Base-by-base conservation (phyloP, 2,113 vertebrate genomes). In the Bos indicus region DNA sequence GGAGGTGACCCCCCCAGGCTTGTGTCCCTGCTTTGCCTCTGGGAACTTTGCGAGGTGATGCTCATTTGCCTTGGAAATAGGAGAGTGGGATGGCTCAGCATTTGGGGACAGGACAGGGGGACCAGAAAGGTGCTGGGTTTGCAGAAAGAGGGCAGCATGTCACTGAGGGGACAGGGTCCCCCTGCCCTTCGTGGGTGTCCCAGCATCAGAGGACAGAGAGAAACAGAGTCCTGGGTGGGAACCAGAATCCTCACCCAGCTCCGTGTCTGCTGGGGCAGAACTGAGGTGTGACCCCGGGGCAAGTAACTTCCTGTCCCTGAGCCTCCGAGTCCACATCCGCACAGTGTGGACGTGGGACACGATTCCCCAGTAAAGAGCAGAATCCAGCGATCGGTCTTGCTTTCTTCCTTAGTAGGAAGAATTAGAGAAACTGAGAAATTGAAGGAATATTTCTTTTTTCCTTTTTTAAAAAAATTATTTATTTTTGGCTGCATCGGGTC, bases 331-430 rank as follows among this genome's bases (percentile, higher is more conserved):
- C 59, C 51, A 56, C 28, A 6, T n/a, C 60, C 46, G 13, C 9
- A 13, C 67, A 40, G 40, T 90, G 80, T 36, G 25, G 40, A 3
- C 1, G 0, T 43, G 56, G 74, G 46, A 25, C 26, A 59, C 0
- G 3, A 82, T 56, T 90, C n/a, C 40, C 16, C 60, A 13, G 17
- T 15, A n/a, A 23, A 56, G 6, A 36, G 14, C 13, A 10, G 6
- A 46, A 77, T 16, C 8, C 15, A 26, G 46, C 3, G 2, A 21
- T 33, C 7, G 1, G 43, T 48, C 46, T 56, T 56, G 59, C 59
- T 33, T 51, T 52, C 86, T 30, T 56, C 17, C 62, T 56, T 40
- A 25, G 30, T 9, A 30, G 40, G 52, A 16, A 90, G 74, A 80
- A 52, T 40, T 43, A 30, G 62, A 59, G 23, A 60, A n/a, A 54